These are phyloP conservation scores for Varanus komodoensis DNA, from an alignment of 2,113 vertebrate genomes.

Conservation along the genomic window DNA sequence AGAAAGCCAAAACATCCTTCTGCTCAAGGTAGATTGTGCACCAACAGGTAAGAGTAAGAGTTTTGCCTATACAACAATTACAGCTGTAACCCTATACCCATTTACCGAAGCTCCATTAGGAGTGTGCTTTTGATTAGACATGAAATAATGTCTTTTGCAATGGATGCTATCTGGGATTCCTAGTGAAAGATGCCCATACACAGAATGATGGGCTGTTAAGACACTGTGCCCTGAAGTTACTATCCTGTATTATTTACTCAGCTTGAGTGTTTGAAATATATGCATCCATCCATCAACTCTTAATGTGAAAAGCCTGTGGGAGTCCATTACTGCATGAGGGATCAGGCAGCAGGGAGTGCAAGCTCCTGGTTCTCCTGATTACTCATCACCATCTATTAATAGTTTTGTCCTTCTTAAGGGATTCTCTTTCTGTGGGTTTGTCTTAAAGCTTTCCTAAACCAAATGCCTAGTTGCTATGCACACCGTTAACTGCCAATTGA, in stretches of 20 bases:
- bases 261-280: constrained; percentile 18
- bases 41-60: neutral
- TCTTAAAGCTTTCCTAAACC: constrained; percentile 43
- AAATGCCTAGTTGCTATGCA: constrained; percentile 16
- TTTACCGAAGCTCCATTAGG: neutral
- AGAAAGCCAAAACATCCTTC: neutral
- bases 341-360: neutral
- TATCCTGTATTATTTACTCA: constrained; percentile 15
- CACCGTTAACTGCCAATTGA: constrained; percentile 32
- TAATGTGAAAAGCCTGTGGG: constrained; percentile 12
- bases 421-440: constrained; percentile 44
- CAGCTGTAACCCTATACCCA: neutral
- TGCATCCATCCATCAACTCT: constrained; percentile 4
- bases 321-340: neutral
- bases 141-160: neutral
- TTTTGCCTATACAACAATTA: neutral
- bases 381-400: constrained; percentile 26
- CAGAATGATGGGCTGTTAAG: neutral
- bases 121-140: neutral
- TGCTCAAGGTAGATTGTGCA: neutral
- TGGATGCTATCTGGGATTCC: neutral
- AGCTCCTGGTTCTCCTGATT: neutral
- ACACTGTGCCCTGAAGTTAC: neutral
- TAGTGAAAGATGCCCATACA: neutral
- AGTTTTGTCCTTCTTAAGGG: constrained; percentile 12